Evolutionary conservation across 2,797 vertebrate species (phyloP).

Genomic region (Channallabes apus): DNA sequence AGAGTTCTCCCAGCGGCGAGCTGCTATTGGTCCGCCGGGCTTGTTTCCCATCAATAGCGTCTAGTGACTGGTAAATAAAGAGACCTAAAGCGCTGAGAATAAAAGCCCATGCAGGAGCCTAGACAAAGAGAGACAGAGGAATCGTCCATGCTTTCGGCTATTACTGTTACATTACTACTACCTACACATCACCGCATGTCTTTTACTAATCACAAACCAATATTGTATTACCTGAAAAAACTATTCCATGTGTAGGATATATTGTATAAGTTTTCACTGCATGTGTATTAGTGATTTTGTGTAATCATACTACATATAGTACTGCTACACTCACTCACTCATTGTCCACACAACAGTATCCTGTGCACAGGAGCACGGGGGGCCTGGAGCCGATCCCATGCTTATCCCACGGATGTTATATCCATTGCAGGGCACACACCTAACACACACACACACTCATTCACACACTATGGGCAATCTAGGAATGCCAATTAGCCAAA

Average conservation of each 20-base stretch:
- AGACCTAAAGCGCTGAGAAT: slow-evolving; percentile 87
- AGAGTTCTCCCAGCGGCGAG: slow-evolving; percentile 93
- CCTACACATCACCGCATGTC: neutral
- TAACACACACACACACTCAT: too few relatives aligned
- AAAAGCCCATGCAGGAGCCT: slow-evolving; percentile 91
- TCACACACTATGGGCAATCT: too few relatives aligned
- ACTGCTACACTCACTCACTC: too few relatives aligned
- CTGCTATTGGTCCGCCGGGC: slow-evolving; percentile 94
- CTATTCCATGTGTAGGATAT: neutral
- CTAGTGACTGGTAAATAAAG: slow-evolving; percentile 95
- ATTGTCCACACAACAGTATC: too few relatives aligned
- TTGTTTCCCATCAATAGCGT: slow-evolving; percentile 98
- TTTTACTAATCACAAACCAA: neutral
- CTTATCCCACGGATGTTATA: too few relatives aligned
- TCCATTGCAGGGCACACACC: too few relatives aligned
- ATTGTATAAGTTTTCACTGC: neutral
- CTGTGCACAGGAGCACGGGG: too few relatives aligned
- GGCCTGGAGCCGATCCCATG: too few relatives aligned
- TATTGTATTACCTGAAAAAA: neutral
- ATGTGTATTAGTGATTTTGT: neutral
- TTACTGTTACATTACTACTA: neutral
- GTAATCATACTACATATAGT: neutral
- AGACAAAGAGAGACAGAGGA: slow-evolving; percentile 35
- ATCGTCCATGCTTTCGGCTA: neutral
- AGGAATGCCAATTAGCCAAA: too few relatives aligned